These are phyloP conservation scores for Nothura maculosa DNA, from an alignment of 2,797 vertebrate species.

Conservation along the genomic window DNA sequence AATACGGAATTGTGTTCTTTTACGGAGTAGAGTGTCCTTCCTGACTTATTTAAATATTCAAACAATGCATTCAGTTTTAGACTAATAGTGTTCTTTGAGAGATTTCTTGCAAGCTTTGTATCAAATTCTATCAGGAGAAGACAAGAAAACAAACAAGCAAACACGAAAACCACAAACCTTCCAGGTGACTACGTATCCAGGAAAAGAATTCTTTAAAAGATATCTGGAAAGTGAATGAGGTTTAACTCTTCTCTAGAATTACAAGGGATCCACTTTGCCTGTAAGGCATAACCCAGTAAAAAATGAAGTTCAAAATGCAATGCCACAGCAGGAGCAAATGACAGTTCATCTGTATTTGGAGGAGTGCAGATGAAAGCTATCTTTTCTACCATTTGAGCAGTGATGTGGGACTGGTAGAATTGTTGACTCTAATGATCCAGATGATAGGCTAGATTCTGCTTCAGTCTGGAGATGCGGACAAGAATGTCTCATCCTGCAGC, in stretches of 20 bases:
- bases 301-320: conserved; percentile 22
- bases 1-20: conserved; percentile 13
- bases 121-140: not conserved
- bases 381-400: conserved; percentile 15
- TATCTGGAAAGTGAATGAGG: not conserved
- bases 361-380: conserved; percentile 25
- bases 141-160: not conserved
- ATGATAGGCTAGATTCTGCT: conserved; percentile 26
- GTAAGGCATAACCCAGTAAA: conserved; percentile 8
- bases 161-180: not conserved
- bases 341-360: conserved; percentile 15
- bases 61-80: not conserved
- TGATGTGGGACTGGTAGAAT: not conserved
- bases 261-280: conserved; percentile 12
- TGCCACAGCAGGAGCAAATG: conserved; percentile 26
- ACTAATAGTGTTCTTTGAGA: not conserved
- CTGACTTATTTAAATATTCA: conserved; percentile 20
- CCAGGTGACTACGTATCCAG: not conserved
- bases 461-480: conserved; percentile 7
- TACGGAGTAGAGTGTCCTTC: not conserved
- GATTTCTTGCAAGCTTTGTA: not conserved
- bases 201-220: conserved; percentile 1
- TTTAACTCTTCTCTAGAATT: conserved; percentile 17
- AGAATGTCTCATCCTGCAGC: not conserved
- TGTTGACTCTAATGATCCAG: conserved; percentile 21